Percentiles rank a stretch among this genome's conserved stretches.
phyloP scores from a whole-genome alignment of 2,113 vertebrate species.

The Agelaius tricolor region DNA sequence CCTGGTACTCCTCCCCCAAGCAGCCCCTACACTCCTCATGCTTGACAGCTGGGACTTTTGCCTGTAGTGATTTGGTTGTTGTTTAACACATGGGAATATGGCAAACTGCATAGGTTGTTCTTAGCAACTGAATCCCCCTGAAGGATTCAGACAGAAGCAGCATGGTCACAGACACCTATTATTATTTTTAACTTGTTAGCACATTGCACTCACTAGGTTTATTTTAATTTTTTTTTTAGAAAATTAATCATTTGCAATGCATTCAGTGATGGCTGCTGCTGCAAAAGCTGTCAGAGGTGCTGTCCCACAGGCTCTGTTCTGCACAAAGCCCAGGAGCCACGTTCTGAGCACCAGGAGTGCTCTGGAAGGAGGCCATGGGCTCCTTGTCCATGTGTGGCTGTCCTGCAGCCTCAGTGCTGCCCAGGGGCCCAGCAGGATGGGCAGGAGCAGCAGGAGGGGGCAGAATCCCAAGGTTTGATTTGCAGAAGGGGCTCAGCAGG shows the following conservation, averaged over 20 bases:
- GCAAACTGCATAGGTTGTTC: not conserved
- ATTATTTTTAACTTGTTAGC: slow-evolving; percentile 60
- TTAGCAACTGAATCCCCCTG: slow-evolving; percentile 6
- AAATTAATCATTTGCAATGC: not conserved
- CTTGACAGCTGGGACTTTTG: slow-evolving; percentile 26
- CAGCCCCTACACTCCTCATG: not conserved
- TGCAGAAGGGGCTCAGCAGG: not conserved
- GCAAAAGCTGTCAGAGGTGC: not conserved
- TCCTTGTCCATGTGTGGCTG: not conserved
- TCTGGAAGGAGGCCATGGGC: not conserved
- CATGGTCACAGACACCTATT: slow-evolving; percentile 29
- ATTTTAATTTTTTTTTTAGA: slow-evolving; percentile 18
- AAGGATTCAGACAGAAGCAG: slow-evolving; percentile 21
- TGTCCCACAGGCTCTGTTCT: not conserved
- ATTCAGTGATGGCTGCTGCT: not conserved
- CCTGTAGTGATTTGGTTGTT: not conserved
- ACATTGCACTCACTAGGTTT: slow-evolving; percentile 2
- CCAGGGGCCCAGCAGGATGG: not conserved
- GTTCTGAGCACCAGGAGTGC: not conserved
- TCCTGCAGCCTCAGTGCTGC: not conserved
- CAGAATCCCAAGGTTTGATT: not conserved
- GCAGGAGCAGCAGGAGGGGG: not conserved
- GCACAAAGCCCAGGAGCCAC: not conserved
- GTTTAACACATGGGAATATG: not conserved
- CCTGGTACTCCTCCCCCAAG: not conserved